A percentile compares a stretch with the other conserved stretches of the same genome.
Evolutionary conservation across 1,140 invertebrate genomes (phyloP).

Genomic region (Zaprionus davidi): DNA sequence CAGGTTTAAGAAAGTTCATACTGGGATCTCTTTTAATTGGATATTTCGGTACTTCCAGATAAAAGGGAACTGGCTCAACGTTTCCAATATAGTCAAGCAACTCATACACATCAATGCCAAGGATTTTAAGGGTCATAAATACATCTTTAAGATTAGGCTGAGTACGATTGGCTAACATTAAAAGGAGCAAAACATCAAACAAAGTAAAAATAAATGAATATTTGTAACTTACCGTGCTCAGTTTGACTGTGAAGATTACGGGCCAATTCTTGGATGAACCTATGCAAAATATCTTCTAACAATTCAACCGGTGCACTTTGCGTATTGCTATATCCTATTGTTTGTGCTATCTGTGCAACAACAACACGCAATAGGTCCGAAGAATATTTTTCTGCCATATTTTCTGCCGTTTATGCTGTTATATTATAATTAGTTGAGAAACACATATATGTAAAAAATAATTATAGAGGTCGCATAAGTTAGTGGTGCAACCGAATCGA

Average conservation of each 20-base stretch:
- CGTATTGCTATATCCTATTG: conserved; percentile 94
- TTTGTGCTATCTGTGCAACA: conserved; percentile 92
- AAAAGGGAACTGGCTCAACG: conserved; percentile 91
- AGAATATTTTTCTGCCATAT: conserved; percentile 85
- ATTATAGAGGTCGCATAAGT: no score
- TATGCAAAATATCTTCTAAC: conserved; percentile 93
- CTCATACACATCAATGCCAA: conserved; percentile 92
- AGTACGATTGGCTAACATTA: conserved; percentile 89
- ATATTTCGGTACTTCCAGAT: conserved; percentile 89
- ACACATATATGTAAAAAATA: no score
- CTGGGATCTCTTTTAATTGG: conserved; percentile 91
- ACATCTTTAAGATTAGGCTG: conserved; percentile 95
- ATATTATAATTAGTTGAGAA: background rate
- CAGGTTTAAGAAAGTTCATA: conserved; percentile 96
- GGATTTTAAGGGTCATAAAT: conserved; percentile 93
- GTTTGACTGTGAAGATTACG: conserved; percentile 91
- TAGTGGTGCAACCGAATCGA: no score
- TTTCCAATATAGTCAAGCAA: conserved; percentile 94
- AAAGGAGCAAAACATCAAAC: conserved; percentile 24
- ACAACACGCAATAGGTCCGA: conserved; percentile 89
- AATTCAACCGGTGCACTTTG: conserved; percentile 94
- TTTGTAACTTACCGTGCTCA: conserved; percentile 90
- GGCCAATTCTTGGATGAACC: conserved; percentile 91
- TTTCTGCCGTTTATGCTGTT: background rate
- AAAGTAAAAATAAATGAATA: background rate